A percentile compares a stretch with the other conserved stretches of the same genome.
phyloP scores from a whole-genome alignment of 1,140 invertebrate species.

The Drosophila simulans region DNA sequence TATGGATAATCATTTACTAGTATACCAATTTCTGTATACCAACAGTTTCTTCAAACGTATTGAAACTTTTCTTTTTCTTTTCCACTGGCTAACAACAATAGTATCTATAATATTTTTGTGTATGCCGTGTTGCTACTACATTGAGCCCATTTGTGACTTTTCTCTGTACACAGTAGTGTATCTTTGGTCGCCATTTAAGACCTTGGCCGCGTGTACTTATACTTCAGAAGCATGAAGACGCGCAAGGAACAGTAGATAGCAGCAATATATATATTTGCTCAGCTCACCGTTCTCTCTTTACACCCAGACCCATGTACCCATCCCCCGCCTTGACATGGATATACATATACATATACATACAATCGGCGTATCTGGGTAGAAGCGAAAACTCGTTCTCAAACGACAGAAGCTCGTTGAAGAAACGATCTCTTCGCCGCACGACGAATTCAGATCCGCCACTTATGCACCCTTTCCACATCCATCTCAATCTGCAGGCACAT shows the following conservation, averaged over 20 bases:
- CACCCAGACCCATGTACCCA: not conserved
- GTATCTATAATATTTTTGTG: not conserved
- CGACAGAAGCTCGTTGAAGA: constrained; percentile 17
- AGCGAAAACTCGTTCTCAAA: constrained; percentile 64
- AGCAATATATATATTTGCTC: constrained; percentile 10
- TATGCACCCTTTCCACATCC: not conserved
- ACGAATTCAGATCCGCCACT: constrained; percentile 48
- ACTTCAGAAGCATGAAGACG: constrained; percentile 10
- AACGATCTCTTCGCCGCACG: constrained; percentile 49
- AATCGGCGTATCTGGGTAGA: constrained; percentile 1
- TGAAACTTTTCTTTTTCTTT: not conserved
- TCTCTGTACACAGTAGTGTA: not conserved
- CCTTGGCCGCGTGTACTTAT: constrained; percentile 2
- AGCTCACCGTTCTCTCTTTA: not conserved
- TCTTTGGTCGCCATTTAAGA: constrained; percentile 13
- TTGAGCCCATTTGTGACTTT: not conserved
- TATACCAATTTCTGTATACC: not conserved
- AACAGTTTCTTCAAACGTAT: not conserved
- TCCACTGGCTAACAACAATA: not conserved
- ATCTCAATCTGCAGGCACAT: constrained; percentile 32
- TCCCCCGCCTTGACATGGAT: not conserved
- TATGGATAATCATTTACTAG: not conserved
- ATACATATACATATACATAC: not conserved
- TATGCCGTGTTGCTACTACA: not conserved
- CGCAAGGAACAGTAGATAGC: constrained; percentile 10